Evolutionary conservation across 2,888 invertebrate species (phyloP).

Genomic region (Drosophila anceps): DNA sequence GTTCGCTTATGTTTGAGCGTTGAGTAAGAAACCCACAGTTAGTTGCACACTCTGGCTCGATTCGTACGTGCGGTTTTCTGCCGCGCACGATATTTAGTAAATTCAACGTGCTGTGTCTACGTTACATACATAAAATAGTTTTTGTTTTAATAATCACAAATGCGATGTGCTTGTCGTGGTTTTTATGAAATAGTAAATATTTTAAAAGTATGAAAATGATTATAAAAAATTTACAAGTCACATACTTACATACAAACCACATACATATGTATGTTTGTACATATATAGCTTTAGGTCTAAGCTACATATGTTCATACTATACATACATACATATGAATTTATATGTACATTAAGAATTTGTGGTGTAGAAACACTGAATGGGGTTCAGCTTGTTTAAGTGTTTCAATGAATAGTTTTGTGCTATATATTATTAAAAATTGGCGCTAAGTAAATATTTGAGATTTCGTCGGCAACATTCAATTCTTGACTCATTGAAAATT

Average conservation of each 20-base stretch:
- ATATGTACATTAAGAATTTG: not conserved
- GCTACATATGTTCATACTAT: not conserved
- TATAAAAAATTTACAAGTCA: not conserved
- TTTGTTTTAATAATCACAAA: constrained; percentile 9
- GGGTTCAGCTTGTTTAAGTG: not conserved
- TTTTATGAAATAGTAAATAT: constrained; percentile 21
- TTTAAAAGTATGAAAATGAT: constrained; percentile 14
- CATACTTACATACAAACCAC: not conserved
- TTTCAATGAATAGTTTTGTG: not conserved
- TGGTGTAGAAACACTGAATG: not conserved
- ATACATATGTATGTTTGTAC: not conserved
- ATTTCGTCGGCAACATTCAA: not conserved
- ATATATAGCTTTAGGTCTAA: not conserved
- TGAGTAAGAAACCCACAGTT: constrained; percentile 14
- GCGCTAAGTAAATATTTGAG: not conserved
- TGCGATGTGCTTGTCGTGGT: constrained; percentile 3
- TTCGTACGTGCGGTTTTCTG: constrained; percentile 31
- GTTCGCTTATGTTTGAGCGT: constrained; percentile 49
- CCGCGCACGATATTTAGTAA: constrained; percentile 39
- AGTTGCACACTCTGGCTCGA: constrained; percentile 39
- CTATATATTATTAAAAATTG: not conserved
- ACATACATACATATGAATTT: not conserved
- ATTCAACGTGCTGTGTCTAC: constrained; percentile 27
- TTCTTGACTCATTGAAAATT: constrained; percentile 1
- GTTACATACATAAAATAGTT: constrained; percentile 24